phyloP scores from a whole-genome alignment of 2,113 vertebrate genomes.

The Rattus rattus region DNA sequence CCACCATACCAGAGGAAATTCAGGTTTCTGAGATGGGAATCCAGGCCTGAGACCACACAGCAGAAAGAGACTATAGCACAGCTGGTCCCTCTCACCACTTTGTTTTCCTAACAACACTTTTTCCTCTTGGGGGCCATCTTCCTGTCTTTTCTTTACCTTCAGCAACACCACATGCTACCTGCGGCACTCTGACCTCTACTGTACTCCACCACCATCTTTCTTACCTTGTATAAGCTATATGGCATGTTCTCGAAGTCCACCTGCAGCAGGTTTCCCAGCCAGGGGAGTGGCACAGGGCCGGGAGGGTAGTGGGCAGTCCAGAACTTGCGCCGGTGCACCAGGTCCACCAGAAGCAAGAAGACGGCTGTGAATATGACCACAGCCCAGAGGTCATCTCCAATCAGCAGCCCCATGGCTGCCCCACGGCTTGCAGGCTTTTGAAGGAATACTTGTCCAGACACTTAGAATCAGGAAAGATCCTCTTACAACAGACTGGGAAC shows the following conservation, averaged over 20 bases:
- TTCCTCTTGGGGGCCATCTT: neutral
- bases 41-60: too few species aligned
- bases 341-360: constrained; percentile 82
- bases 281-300: constrained; percentile 70
- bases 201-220: neutral
- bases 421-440: accelerated
- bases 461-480: neutral
- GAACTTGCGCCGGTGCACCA: constrained; percentile 78
- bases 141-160: neutral
- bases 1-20: neutral
- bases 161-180: neutral
- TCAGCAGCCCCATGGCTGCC: constrained; percentile 67
- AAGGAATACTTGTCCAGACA: neutral
- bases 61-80: too few species aligned
- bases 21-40: too few species aligned
- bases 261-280: constrained; percentile 83
- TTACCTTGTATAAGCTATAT: constrained; percentile 72
- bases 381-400: neutral
- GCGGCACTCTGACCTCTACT: accelerated
- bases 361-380: constrained; percentile 68
- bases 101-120: accelerated
- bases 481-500: accelerated
- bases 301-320: constrained; percentile 79
- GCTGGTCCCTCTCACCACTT: accelerated
- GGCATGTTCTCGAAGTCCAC: constrained; percentile 61